Percentiles rank a stretch among this genome's conserved stretches.
Evolutionary conservation across 2,797 vertebrate species (phyloP).

Genomic region (Hapalemur alaotrensis): DNA sequence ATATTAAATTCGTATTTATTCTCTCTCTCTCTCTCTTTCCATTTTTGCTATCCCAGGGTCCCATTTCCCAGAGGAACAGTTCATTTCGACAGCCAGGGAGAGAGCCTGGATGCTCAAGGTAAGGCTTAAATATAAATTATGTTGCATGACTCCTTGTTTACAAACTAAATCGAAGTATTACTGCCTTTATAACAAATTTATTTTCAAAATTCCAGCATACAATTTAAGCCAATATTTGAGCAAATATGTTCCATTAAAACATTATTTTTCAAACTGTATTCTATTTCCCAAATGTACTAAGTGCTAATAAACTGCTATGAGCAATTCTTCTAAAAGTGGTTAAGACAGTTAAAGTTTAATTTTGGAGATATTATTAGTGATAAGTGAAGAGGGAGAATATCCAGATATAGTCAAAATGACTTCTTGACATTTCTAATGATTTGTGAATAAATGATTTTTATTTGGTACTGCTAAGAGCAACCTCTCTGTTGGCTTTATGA

Average conservation of each 20-base stretch:
- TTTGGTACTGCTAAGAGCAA: neutral
- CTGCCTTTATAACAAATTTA: neutral
- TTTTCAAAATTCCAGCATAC: neutral
- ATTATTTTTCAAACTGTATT: conserved; percentile 4
- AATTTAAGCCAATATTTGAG: neutral
- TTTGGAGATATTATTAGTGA: neutral
- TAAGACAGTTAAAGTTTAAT: neutral
- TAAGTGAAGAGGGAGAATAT: neutral
- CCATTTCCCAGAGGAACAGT: conserved; percentile 78
- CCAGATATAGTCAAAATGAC: neutral
- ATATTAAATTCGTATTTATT: neutral
- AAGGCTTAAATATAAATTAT: conserved; percentile 60
- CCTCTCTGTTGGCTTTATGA: neutral
- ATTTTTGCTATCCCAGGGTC: conserved; percentile 73
- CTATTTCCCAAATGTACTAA: neutral
- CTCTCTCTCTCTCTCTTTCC: neutral
- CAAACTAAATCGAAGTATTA: neutral
- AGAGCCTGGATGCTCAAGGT: conserved; percentile 86
- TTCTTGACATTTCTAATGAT: conserved; percentile 5
- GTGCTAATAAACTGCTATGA: neutral
- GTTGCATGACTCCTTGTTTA: neutral
- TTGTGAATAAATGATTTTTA: neutral
- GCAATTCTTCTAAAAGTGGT: conserved; percentile 43
- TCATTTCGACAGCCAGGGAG: conserved; percentile 79
- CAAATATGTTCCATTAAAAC: neutral